Percentiles rank a stretch among this genome's conserved stretches.
phyloP scores from a whole-genome alignment of 2,113 vertebrate genomes.

The Conger conger region DNA sequence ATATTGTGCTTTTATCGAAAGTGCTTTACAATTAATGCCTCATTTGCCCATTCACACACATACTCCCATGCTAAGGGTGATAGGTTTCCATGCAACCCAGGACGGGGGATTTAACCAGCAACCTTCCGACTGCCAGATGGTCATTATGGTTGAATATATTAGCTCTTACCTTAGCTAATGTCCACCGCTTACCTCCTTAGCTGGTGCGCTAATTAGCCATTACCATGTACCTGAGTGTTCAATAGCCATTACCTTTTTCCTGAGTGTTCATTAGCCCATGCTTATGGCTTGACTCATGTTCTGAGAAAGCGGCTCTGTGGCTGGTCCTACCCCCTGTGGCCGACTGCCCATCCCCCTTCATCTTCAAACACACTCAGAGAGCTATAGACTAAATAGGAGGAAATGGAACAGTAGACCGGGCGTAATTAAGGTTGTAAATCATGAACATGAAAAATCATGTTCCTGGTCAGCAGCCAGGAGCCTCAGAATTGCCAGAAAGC shows the following conservation, averaged over 20 bases:
- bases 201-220: too few species aligned
- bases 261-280: background rate
- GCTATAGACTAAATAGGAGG: slow-evolving; percentile 56
- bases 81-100: too few species aligned
- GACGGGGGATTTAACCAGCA: too few species aligned
- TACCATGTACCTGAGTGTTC: too few species aligned
- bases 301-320: background rate
- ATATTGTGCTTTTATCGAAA: too few species aligned
- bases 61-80: too few species aligned
- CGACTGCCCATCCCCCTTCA: slow-evolving; percentile 44
- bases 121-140: too few species aligned
- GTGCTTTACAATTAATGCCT: too few species aligned
- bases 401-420: slow-evolving; percentile 53
- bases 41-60: too few species aligned
- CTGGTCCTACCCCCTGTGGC: slow-evolving; percentile 35
- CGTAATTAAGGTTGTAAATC: slow-evolving; percentile 51
- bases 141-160: too few species aligned
- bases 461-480: slow-evolving; percentile 21
- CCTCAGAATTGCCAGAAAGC: slow-evolving; percentile 22
- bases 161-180: too few species aligned
- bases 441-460: slow-evolving; percentile 30
- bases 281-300: background rate
- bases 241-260: background rate
- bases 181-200: too few species aligned
- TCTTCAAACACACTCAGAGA: slow-evolving; percentile 50